A percentile compares a stretch with the other conserved stretches of the same genome.
Evolutionary conservation across 2,797 vertebrate genomes (phyloP).

Genomic region (Cichlasoma orientale): DNA sequence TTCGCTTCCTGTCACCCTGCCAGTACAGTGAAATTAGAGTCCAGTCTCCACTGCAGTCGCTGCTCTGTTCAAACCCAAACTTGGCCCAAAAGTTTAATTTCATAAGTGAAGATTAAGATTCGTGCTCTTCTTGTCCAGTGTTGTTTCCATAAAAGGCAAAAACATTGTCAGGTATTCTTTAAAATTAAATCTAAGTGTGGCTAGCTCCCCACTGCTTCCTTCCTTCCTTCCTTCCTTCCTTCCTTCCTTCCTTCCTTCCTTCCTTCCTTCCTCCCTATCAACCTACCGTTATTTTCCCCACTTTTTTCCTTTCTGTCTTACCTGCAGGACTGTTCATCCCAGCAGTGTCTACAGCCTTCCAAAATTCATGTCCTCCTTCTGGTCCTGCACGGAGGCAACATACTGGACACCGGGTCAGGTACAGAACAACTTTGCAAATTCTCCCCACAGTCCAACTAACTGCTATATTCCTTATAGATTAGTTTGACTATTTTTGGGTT

Average conservation of each 20-base stretch:
- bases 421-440: conserved; percentile 12
- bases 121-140: not conserved
- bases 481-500: not conserved
- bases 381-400: conserved; percentile 95
- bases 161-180: not conserved
- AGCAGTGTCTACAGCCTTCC: conserved; percentile 85
- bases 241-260: no score
- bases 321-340: conserved; percentile 85
- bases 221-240: no score
- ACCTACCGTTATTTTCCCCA: not conserved
- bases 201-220: no score
- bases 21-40: conserved; percentile 6
- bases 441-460: not conserved
- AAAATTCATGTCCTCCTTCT: conserved; percentile 92
- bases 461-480: not conserved
- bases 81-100: not conserved
- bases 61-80: not conserved
- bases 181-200: not conserved
- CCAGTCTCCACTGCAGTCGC: not conserved
- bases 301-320: not conserved
- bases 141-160: not conserved
- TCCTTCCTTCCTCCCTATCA: not conserved
- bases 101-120: not conserved
- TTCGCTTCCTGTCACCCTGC: conserved; percentile 8
- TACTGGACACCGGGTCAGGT: conserved; percentile 90